Conservation (phyloP, 2,888 invertebrate genomes). For the Pachycephus smyrnensis region DNA sequence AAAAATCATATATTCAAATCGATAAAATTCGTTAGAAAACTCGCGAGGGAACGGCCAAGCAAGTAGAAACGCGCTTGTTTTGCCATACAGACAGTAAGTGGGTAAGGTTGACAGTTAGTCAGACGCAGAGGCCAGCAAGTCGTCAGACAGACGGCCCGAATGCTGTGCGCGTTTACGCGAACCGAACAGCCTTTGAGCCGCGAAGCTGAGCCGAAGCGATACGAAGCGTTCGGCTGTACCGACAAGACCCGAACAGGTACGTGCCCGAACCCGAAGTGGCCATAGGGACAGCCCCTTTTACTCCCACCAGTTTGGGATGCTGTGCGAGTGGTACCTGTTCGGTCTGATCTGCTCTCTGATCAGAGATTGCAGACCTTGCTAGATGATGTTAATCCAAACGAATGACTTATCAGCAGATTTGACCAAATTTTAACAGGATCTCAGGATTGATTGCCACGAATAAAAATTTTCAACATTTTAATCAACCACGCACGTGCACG, state of each 20-base stretch:
- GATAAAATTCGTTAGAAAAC: neutral
- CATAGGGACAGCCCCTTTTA: neutral
- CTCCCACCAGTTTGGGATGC: neutral
- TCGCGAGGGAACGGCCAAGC: neutral
- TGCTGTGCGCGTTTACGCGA: slow-evolving; percentile 5
- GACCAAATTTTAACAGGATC: neutral
- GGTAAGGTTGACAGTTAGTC: neutral
- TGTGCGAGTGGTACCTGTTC: neutral
- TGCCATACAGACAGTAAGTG: neutral
- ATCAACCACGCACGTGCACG: too few species aligned
- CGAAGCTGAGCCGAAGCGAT: slow-evolving; percentile 34
- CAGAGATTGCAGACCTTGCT: neutral
- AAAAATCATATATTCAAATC: neutral
- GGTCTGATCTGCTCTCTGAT: neutral
- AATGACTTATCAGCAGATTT: neutral
- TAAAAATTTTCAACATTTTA: neutral
- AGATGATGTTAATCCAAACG: neutral
- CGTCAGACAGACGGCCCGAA: neutral
- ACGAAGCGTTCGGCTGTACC: slow-evolving; percentile 1
- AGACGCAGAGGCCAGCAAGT: neutral
- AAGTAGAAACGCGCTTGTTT: neutral
- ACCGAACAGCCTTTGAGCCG: slow-evolving; percentile 20
- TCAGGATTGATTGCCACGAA: neutral
- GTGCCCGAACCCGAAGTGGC: neutral
- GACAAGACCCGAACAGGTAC: neutral